phyloP scores from a whole-genome alignment of 2,888 invertebrate genomes.

The Polyommatus icarus region DNA sequence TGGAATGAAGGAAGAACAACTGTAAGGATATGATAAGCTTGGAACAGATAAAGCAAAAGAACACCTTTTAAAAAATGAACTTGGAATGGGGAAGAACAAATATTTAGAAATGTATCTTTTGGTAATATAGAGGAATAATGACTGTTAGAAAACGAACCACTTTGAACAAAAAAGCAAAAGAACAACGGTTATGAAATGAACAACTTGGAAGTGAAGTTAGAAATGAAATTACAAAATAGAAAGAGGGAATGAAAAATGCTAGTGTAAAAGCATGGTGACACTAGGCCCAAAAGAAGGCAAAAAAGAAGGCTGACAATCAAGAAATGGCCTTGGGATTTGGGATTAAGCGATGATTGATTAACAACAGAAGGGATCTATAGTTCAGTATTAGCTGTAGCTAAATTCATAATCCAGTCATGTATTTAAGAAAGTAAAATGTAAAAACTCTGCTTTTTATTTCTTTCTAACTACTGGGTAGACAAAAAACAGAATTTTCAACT shows the following conservation, averaged over 20 bases:
- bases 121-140: no score
- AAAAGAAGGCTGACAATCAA: background rate
- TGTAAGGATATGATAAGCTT: constrained; percentile 5
- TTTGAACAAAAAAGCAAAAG: no score
- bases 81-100: background rate
- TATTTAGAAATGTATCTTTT: background rate
- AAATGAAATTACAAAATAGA: no score
- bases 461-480: no score
- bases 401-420: constrained; percentile 2
- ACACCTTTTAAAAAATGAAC: background rate
- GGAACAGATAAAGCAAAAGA: constrained; percentile 27
- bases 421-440: background rate
- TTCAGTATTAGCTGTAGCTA: background rate
- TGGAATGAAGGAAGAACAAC: background rate
- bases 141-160: no score
- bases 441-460: background rate
- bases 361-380: background rate
- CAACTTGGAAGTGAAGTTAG: no score
- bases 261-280: no score
- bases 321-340: background rate
- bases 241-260: no score
- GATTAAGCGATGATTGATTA: background rate
- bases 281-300: background rate
- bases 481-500: no score
- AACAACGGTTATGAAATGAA: no score